These are phyloP conservation scores for Myotis daubentonii DNA, from an alignment of 2,797 vertebrate species.

Conservation along the genomic window DNA sequence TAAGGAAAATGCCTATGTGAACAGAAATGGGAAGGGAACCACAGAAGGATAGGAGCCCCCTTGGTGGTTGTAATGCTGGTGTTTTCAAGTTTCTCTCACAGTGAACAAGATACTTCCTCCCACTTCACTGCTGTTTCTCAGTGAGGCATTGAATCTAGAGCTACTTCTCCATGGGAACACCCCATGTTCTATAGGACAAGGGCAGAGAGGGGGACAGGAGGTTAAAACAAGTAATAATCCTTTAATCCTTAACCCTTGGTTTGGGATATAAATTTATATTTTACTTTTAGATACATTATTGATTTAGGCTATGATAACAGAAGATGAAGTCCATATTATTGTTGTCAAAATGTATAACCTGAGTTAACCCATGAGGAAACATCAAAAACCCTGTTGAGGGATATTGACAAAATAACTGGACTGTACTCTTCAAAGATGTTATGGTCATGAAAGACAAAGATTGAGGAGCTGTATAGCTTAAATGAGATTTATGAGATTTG, in stretches of 20 bases:
- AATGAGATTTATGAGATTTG: neutral
- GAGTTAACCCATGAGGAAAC: neutral
- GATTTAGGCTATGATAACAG: slow-evolving; percentile 24
- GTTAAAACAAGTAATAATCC: neutral
- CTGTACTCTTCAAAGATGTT: neutral
- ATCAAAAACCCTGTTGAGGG: neutral
- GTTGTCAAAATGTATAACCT: neutral
- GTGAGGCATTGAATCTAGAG: neutral
- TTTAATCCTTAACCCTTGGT: neutral
- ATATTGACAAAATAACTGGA: neutral
- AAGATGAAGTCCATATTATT: slow-evolving; percentile 32
- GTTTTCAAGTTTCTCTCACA: neutral
- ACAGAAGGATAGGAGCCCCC: neutral
- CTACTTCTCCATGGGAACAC: neutral
- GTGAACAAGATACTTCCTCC: neutral
- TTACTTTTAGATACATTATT: slow-evolving; percentile 2
- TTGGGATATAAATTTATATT: slow-evolving; percentile 1
- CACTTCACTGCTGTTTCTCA: neutral
- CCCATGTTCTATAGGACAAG: neutral
- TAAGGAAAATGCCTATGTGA: neutral
- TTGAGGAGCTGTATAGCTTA: neutral
- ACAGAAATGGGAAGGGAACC: neutral
- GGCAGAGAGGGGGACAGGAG: neutral
- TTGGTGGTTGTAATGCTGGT: neutral
- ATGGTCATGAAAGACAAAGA: neutral